These are phyloP conservation scores for Gymnothorax reevesii DNA, from an alignment of 2,797 vertebrate species.

Conservation along the genomic window DNA sequence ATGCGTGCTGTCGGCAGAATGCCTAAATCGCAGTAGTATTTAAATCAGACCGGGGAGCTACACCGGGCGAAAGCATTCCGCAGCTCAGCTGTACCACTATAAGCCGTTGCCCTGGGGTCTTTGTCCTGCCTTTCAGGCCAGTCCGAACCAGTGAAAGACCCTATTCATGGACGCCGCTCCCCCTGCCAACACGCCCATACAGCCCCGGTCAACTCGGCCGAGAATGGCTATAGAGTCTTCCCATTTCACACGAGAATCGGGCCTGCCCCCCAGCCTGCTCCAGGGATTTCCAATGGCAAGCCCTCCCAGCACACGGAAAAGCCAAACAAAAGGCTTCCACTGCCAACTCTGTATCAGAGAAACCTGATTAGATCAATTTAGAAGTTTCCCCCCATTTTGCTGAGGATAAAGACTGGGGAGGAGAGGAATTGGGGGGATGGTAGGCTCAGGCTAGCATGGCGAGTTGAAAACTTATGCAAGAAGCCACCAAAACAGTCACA, in stretches of 20 bases:
- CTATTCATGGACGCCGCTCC: constrained; percentile 76
- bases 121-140: constrained; percentile 82
- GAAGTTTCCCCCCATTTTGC: constrained; percentile 20
- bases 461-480: constrained; percentile 22
- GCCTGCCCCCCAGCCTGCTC: constrained; percentile 79
- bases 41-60: constrained; percentile 74
- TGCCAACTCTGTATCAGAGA: constrained; percentile 70
- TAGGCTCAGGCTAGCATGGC: neutral
- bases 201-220: constrained; percentile 77
- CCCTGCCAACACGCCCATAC: constrained; percentile 80
- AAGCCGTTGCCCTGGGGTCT: constrained; percentile 79
- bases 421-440: constrained; percentile 24
- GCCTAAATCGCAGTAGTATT: constrained; percentile 77
- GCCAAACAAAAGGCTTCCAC: constrained; percentile 73
- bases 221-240: constrained; percentile 74
- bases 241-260: constrained; percentile 81
- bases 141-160: constrained; percentile 81
- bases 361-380: constrained; percentile 68
- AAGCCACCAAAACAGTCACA: constrained; percentile 49
- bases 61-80: constrained; percentile 68
- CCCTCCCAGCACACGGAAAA: constrained; percentile 71
- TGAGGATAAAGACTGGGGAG: constrained; percentile 58
- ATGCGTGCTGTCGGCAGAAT: constrained; percentile 62
- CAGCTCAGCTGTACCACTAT: constrained; percentile 79
- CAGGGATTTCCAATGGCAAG: constrained; percentile 76